Base-by-base conservation (phyloP, 2,797 vertebrate genomes). In the Esox lucius region DNA sequence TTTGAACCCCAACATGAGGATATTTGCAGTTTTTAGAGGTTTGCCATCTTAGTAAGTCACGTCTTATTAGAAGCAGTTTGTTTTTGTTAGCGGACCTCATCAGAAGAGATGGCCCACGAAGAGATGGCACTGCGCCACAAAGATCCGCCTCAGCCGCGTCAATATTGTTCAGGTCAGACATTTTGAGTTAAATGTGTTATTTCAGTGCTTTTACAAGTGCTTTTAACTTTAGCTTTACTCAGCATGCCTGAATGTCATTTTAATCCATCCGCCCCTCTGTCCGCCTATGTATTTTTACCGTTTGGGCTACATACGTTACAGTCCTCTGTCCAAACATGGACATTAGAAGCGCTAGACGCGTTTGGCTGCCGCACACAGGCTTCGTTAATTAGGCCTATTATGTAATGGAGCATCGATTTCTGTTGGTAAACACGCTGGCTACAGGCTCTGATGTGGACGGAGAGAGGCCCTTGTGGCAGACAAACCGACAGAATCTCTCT, bases 341-440 rank as follows among this genome's bases (percentile, higher is more conserved):
- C 72, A 70, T 73, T 69, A 67, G 53, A 53, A 73, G 59, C 22
- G 19, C 65, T 9, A 75, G 71, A 76, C 81, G 49, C 48, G 13
- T 70, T 73, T 77, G 77, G 53, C 70, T 77, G 73, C 39, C 24
- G 67, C 67, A 70, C 66, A 49, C 53, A 71, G 35, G 61, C 56
- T 76, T 53, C 48, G 76, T 78, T 81, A 81, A 82, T 85, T 83
- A 80, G 77, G 67, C 46, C 69, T 56, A 70, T 85, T 78, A 74
- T 81, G 79, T 83, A 85, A 82, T 73, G 71, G 49, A 15, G 22
- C 77, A 84, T 84, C 76, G 81, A 82, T 87, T 82, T 76, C 75
- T 85, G 70, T 73, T 83, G 61, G 75, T 78, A 78, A 79, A 80
- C 77, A 82, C 46, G 65, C 68, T 70, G 71, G 61, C 64, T 70